phyloP scores from a whole-genome alignment of 2,113 vertebrate genomes.

The Morone chrysops region DNA sequence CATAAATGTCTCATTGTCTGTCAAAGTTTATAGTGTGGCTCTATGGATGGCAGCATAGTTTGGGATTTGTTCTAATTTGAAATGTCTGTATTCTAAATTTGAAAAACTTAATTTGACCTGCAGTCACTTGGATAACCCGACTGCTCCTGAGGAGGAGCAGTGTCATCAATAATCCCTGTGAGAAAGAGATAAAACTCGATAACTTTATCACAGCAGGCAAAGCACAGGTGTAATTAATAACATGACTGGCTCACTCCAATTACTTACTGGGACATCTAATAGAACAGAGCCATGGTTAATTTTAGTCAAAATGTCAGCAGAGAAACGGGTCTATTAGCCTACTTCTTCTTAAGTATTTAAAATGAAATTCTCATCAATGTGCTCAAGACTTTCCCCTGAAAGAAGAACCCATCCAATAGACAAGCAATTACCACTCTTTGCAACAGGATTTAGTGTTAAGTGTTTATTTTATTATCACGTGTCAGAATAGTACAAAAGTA shows the following conservation, averaged over 20 bases:
- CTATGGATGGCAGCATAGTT: too few species aligned
- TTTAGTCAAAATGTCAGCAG: neutral
- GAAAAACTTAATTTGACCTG: too few species aligned
- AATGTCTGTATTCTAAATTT: too few species aligned
- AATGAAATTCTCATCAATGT: neutral
- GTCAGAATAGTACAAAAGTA: slow-evolving; percentile 76
- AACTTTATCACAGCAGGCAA: too few species aligned
- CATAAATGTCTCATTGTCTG: too few species aligned
- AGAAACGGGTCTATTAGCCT: neutral
- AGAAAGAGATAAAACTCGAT: neutral
- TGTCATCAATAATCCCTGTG: neutral
- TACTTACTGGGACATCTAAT: neutral
- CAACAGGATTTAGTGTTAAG: slow-evolving; percentile 38
- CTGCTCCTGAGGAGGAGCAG: neutral
- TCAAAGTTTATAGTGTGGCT: too few species aligned
- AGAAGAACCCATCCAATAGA: neutral
- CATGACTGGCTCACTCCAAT: too few species aligned
- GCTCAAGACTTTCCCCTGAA: neutral
- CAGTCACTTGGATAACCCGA: too few species aligned
- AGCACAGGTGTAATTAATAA: too few species aligned
- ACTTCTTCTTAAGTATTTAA: neutral
- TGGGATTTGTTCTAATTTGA: too few species aligned
- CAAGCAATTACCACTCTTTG: neutral
- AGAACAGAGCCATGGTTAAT: too few species aligned
- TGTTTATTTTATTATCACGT: slow-evolving; percentile 70